These are phyloP conservation scores for Suillia variegata DNA, from an alignment of 2,888 invertebrate genomes.

Conservation along the genomic window DNA sequence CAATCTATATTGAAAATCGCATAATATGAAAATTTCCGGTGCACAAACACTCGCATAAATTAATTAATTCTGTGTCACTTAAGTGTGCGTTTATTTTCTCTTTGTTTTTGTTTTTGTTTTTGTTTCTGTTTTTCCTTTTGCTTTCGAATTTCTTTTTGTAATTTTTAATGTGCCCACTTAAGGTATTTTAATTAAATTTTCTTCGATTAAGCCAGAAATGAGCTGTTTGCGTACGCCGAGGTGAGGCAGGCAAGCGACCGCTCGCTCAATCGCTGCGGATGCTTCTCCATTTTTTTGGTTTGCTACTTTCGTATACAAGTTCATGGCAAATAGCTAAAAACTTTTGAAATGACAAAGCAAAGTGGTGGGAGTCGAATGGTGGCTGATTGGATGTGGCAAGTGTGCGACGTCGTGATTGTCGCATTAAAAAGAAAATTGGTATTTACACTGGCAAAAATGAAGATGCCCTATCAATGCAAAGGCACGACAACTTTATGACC, in stretches of 20 bases:
- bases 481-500: background rate
- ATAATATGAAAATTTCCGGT: no score
- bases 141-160: no score
- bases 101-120: no score
- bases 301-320: background rate
- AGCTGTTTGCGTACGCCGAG: background rate
- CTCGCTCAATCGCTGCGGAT: background rate
- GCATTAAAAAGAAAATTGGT: background rate
- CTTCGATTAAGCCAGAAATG: background rate
- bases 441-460: background rate
- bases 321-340: background rate
- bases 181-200: slow-evolving; percentile 3
- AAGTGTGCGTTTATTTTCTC: no score
- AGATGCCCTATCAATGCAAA: no score
- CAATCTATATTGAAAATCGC: no score
- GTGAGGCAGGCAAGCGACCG: background rate
- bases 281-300: background rate
- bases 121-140: no score
- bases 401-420: background rate
- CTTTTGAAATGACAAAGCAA: background rate
- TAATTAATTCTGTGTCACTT: slow-evolving; percentile 3
- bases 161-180: background rate
- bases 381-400: no score
- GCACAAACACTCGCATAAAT: slow-evolving; percentile 3
- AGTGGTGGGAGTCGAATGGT: background rate